These are phyloP conservation scores for Seira ritae DNA, from an alignment of 2,888 invertebrate genomes.

Conservation along the genomic window DNA sequence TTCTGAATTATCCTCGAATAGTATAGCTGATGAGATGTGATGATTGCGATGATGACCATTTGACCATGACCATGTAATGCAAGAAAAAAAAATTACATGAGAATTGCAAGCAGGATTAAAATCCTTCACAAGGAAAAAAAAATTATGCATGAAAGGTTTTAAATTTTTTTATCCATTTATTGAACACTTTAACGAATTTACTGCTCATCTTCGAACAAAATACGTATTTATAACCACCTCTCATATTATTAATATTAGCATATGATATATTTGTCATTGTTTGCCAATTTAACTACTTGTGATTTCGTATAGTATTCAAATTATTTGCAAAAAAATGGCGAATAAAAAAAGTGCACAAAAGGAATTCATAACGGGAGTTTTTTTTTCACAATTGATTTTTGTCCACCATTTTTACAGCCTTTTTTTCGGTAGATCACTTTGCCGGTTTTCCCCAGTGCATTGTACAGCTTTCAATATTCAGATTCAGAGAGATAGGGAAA, in stretches of 20 bases:
- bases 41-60: background rate
- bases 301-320: background rate
- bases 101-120: too few relatives aligned
- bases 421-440: conserved; percentile 47
- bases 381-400: conserved; percentile 17
- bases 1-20: background rate
- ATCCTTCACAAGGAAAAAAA: background rate
- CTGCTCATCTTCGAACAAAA: background rate
- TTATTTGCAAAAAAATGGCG: conserved; percentile 32
- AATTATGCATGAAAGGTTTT: background rate
- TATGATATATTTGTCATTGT: conserved; percentile 21
- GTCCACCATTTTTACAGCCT: conserved; percentile 6
- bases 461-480: background rate
- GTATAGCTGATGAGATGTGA: background rate
- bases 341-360: conserved; percentile 9
- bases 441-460: conserved; percentile 36
- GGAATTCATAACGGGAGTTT: conserved; percentile 50
- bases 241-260: background rate
- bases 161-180: conserved; percentile 5
- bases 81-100: background rate
- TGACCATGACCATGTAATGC: background rate
- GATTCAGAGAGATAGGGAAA: background rate
- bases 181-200: background rate
- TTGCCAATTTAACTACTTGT: conserved; percentile 20
- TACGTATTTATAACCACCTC: background rate